A percentile compares a stretch with the other conserved stretches of the same genome.
Evolutionary conservation across 1,140 invertebrate genomes (phyloP).

Genomic region (Drosophila fuyamai): DNA sequence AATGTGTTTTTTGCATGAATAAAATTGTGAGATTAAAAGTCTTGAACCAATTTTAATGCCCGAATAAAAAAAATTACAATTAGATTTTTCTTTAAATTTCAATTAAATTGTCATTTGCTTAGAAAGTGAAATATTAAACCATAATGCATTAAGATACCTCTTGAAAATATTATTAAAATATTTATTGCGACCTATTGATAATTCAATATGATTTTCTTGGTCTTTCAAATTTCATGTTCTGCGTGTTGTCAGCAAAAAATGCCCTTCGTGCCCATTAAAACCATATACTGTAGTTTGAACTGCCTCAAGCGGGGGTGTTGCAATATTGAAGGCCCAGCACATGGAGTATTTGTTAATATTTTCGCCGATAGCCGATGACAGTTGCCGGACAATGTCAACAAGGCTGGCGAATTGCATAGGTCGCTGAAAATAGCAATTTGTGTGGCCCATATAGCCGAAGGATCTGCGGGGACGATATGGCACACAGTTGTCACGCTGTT

Average conservation of each 20-base stretch:
- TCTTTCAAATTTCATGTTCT: too few relatives aligned
- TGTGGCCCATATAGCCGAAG: conserved; percentile 9
- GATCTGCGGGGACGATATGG: conserved; percentile 13
- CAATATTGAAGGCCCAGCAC: conserved; percentile 23
- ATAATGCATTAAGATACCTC: too few relatives aligned
- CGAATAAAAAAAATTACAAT: not conserved
- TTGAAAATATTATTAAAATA: too few relatives aligned
- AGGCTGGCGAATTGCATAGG: conserved; percentile 48
- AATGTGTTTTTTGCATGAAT: not conserved
- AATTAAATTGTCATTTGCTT: too few relatives aligned
- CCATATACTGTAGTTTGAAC: conserved; percentile 9
- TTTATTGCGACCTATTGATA: too few relatives aligned
- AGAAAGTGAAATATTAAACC: too few relatives aligned
- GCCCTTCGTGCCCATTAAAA: conserved; percentile 8
- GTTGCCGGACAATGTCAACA: conserved; percentile 68
- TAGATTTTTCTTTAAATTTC: not conserved
- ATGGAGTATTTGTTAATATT: conserved; percentile 67
- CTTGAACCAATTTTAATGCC: not conserved
- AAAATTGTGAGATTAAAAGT: not conserved
- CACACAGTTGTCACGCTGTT: conserved; percentile 54
- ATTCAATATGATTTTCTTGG: too few relatives aligned
- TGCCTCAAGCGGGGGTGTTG: conserved; percentile 6
- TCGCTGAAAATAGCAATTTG: conserved; percentile 51
- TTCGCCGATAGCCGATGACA: conserved; percentile 50
- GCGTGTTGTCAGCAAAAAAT: not conserved